Evolutionary conservation across 1,140 invertebrate genomes (phyloP).

Genomic region (Araneus ventricosus): DNA sequence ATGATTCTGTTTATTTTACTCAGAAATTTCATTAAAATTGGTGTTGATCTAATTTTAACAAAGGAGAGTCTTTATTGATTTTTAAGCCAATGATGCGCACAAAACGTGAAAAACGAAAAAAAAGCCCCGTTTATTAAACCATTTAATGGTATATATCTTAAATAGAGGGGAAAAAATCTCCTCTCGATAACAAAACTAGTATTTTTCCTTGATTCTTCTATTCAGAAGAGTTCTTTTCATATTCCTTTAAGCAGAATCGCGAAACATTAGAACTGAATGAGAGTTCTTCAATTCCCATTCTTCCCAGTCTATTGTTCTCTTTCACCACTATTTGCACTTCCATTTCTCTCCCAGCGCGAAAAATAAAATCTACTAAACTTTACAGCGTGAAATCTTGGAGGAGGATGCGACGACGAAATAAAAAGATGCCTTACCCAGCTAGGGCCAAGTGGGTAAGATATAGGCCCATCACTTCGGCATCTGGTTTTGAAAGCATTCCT

Average conservation of each 20-base stretch:
- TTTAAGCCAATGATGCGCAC: not conserved
- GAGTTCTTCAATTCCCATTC: slow-evolving; percentile 12
- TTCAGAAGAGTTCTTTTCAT: not conserved
- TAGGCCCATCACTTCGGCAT: slow-evolving; percentile 57
- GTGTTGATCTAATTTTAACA: not conserved
- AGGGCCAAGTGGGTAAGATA: slow-evolving; percentile 53
- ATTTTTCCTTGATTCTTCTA: not conserved
- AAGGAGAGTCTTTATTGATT: not conserved
- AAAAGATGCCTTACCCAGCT: not conserved
- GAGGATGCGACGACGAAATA: not conserved
- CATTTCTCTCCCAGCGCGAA: not conserved
- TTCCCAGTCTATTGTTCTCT: not conserved
- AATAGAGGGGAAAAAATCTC: not conserved
- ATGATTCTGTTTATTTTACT: too few species aligned
- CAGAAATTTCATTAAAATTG: too few species aligned
- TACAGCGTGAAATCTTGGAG: slow-evolving; percentile 31
- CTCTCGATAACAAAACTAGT: not conserved
- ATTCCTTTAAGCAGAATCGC: not conserved
- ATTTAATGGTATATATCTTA: not conserved
- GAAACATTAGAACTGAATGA: slow-evolving; percentile 14
- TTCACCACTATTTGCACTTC: slow-evolving; percentile 18
- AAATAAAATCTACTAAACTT: slow-evolving; percentile 32
- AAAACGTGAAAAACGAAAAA: not conserved
- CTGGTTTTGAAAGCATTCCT: slow-evolving; percentile 65
- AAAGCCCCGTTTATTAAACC: not conserved